phyloP scores from a whole-genome alignment of 2,797 vertebrate species.

The Alosa sapidissima region DNA sequence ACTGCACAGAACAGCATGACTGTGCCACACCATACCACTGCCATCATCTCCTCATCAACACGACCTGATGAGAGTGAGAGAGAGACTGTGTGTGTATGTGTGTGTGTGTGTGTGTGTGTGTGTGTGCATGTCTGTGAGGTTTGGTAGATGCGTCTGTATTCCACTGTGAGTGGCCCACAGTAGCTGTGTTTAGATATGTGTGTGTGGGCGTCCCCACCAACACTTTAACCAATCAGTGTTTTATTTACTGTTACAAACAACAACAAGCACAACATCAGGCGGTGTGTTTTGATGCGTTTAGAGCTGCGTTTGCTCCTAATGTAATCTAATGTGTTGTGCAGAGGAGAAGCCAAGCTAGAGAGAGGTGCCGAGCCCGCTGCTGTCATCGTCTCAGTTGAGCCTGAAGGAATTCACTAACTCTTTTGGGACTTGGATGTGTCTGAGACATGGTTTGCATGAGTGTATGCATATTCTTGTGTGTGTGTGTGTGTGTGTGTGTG shows the following conservation, averaged over 20 bases:
- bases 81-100: not conserved
- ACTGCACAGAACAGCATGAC: not conserved
- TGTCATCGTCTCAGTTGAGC: not conserved
- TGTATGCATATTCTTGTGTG: not conserved
- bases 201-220: not conserved
- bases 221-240: not conserved
- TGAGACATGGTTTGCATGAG: constrained; percentile 20
- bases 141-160: not conserved
- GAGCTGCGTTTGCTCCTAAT: too few species aligned
- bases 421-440: constrained; percentile 14
- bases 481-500: not conserved
- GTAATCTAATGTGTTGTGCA: not conserved
- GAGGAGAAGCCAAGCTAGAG: not conserved
- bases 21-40: not conserved
- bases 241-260: not conserved
- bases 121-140: not conserved
- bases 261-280: not conserved
- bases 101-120: not conserved
- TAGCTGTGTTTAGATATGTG: not conserved
- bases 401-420: constrained; percentile 20
- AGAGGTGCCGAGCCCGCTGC: not conserved
- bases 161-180: not conserved
- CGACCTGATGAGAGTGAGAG: not conserved
- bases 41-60: constrained; percentile 6
- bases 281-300: not conserved